These are phyloP conservation scores for Agrotis exclamationis DNA, from an alignment of 2,888 invertebrate species.

Conservation along the genomic window DNA sequence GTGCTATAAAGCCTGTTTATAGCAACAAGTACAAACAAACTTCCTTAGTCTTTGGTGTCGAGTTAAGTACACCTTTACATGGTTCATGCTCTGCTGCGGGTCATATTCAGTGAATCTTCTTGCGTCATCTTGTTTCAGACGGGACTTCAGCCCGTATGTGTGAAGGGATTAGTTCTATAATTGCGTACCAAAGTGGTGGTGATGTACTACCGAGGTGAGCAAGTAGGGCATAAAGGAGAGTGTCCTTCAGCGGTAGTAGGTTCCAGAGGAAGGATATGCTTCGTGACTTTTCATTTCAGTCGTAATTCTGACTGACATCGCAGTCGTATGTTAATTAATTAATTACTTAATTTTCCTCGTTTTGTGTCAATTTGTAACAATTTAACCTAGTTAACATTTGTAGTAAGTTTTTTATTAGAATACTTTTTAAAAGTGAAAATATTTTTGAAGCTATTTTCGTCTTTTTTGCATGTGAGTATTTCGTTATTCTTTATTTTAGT, in stretches of 20 bases:
- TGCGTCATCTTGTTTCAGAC: slow-evolving; percentile 68
- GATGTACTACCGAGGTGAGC: slow-evolving; percentile 81
- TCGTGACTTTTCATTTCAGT: slow-evolving; percentile 85
- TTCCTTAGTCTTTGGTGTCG: slow-evolving; percentile 68
- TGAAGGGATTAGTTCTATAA: slow-evolving; percentile 54
- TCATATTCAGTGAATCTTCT: slow-evolving; percentile 79
- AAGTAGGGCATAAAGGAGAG: slow-evolving; percentile 85
- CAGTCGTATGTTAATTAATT: slow-evolving; percentile 68
- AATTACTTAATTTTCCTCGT: slow-evolving; percentile 66
- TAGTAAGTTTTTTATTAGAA: slow-evolving; percentile 8
- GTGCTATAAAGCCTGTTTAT: slow-evolving; percentile 44
- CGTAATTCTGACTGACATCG: slow-evolving; percentile 71
- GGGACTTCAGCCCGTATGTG: slow-evolving; percentile 71
- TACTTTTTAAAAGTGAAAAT: slow-evolving; percentile 22
- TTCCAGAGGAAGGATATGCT: slow-evolving; percentile 82
- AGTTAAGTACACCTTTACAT: slow-evolving; percentile 78
- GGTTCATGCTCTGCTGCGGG: slow-evolving; percentile 87
- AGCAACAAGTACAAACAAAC: slow-evolving; percentile 54
- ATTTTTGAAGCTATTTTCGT: slow-evolving; percentile 16
- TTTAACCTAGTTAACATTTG: slow-evolving; percentile 35
- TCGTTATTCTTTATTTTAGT: background rate
- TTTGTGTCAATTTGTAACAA: slow-evolving; percentile 51
- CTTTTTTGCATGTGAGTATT: slow-evolving; percentile 55
- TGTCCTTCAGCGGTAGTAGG: slow-evolving; percentile 84
- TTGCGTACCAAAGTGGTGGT: slow-evolving; percentile 46